A percentile compares a stretch with the other conserved stretches of the same genome.
Conservation (phyloP, 2,113 vertebrate species). For the Psammodynastes pulverulentus region DNA sequence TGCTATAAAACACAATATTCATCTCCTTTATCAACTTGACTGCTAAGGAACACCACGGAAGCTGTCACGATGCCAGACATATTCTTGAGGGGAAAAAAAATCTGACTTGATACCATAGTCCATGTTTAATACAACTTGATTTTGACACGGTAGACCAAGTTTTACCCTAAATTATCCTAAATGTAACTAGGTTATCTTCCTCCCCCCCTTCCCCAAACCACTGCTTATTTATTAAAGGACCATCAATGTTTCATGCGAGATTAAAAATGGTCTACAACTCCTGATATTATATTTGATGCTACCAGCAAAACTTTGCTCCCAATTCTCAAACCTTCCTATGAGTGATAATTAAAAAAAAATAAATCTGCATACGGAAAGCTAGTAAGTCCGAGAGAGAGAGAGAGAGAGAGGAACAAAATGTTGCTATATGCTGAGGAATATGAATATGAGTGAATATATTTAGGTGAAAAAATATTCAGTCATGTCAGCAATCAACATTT, state of each 20-base stretch:
- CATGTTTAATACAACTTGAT: not conserved
- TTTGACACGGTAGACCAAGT: not conserved
- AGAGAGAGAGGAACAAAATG: no score
- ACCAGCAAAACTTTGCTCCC: not conserved
- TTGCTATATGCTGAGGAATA: not conserved
- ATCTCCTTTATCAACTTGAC: not conserved
- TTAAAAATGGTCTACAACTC: not conserved
- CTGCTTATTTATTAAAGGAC: not conserved
- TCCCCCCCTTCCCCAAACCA: not conserved
- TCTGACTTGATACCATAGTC: not conserved
- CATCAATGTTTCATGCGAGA: not conserved
- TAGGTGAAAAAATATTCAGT: not conserved
- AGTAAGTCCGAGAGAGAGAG: not conserved
- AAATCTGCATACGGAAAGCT: not conserved
- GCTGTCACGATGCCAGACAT: not conserved
- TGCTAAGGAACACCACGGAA: not conserved
- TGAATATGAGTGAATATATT: not conserved
- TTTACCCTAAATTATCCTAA: not conserved
- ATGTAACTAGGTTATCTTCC: not conserved
- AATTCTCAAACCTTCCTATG: not conserved
- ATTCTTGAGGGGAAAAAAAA: not conserved
- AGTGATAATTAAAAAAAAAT: not conserved
- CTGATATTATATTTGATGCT: not conserved
- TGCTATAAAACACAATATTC: not conserved
- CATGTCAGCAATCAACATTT: not conserved